phyloP scores from a whole-genome alignment of 2,888 invertebrate genomes.

The Polia nebulosa region DNA sequence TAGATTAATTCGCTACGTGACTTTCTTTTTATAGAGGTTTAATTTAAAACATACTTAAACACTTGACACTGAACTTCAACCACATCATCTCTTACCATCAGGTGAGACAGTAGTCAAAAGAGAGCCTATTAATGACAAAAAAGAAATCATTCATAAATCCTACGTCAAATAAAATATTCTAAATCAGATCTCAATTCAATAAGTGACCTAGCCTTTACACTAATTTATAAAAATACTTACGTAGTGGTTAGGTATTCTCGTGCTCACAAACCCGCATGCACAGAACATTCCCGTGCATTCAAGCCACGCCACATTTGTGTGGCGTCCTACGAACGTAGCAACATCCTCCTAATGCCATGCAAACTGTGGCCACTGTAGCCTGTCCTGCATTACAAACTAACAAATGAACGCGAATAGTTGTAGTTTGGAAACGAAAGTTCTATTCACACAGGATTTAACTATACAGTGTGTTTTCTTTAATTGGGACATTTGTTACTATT shows the following conservation, averaged over 20 bases:
- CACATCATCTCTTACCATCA: too few relatives aligned
- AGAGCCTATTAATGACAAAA: too few relatives aligned
- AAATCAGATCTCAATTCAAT: background rate
- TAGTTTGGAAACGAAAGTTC: slow-evolving; percentile 27
- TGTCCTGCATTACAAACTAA: slow-evolving; percentile 22
- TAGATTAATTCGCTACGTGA: too few relatives aligned
- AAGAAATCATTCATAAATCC: too few relatives aligned
- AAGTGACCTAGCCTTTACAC: background rate
- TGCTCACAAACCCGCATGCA: slow-evolving; percentile 4
- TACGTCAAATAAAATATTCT: background rate
- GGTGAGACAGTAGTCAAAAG: too few relatives aligned
- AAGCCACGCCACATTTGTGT: slow-evolving; percentile 13
- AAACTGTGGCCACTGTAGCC: slow-evolving; percentile 34
- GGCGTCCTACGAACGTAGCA: background rate
- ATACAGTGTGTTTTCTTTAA: too few relatives aligned
- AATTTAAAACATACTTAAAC: background rate
- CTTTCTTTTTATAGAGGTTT: background rate
- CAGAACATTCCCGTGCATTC: slow-evolving; percentile 8
- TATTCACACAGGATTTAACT: slow-evolving; percentile 4
- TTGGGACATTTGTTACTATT: too few relatives aligned
- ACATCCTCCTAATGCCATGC: slow-evolving; percentile 34
- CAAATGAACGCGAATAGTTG: slow-evolving; percentile 31
- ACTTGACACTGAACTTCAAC: background rate
- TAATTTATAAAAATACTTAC: slow-evolving; percentile 15
- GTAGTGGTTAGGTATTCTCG: slow-evolving; percentile 6